Conservation (phyloP, 2,888 invertebrate genomes). For the Cataglyphis altisquamis region DNA sequence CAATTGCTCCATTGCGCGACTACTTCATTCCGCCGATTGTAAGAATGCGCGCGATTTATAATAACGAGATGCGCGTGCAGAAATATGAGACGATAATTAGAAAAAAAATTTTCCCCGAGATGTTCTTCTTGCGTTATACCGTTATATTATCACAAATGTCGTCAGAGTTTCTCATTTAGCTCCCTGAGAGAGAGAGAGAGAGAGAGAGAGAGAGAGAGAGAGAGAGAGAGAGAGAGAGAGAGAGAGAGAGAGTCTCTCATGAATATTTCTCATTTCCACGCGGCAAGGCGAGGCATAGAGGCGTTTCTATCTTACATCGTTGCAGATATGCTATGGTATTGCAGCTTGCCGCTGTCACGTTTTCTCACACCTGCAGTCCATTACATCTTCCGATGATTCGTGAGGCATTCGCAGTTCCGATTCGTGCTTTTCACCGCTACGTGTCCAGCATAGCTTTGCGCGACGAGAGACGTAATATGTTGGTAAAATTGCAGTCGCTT, state of each 20-base stretch:
- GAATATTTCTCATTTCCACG: constrained; percentile 51
- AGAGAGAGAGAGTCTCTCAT: constrained; percentile 29
- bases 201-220: too few species aligned
- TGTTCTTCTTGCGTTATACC: background rate
- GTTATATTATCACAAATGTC: background rate
- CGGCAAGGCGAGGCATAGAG: background rate
- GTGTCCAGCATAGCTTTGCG: constrained; percentile 46
- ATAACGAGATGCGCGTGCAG: background rate
- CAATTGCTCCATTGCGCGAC: constrained; percentile 4
- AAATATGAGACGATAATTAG: constrained; percentile 4
- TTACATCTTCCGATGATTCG: constrained; percentile 57
- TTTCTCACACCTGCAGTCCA: constrained; percentile 54
- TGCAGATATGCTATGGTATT: constrained; percentile 16
- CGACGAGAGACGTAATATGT: constrained; percentile 39
- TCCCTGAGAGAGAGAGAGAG: background rate
- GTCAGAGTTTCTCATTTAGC: constrained; percentile 15
- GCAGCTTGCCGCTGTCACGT: constrained; percentile 47
- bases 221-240: background rate
- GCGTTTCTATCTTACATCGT: constrained; percentile 44
- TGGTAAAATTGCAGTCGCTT: constrained; percentile 40
- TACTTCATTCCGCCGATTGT: background rate
- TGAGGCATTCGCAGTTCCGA: constrained; percentile 42
- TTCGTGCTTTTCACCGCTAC: constrained; percentile 47
- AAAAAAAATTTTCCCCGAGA: constrained; percentile 6
- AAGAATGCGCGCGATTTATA: background rate